A percentile compares a stretch with the other conserved stretches of the same genome.
Conservation (phyloP, 2,888 invertebrate species). For the Ormyrus thymus region DNA sequence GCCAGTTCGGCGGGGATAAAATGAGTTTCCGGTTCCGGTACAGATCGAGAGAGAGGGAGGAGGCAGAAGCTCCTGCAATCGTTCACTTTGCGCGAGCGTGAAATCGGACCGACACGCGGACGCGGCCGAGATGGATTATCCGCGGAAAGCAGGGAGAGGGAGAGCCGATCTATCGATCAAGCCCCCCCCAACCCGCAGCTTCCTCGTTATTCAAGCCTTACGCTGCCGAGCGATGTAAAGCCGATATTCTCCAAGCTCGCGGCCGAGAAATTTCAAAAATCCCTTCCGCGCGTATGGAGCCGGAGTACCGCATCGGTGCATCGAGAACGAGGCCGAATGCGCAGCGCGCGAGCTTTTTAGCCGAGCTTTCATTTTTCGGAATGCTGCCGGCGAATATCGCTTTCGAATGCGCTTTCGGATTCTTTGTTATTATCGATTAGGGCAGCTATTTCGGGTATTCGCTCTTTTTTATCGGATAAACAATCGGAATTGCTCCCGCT, state of each 20-base stretch:
- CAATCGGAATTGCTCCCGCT: no score
- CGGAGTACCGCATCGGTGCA: not conserved
- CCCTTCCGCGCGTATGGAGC: no score
- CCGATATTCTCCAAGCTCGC: conserved; percentile 11
- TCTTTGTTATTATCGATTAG: no score
- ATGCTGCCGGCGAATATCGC: no score
- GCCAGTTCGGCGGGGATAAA: conserved; percentile 58
- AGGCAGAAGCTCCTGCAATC: not conserved
- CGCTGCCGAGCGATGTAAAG: not conserved
- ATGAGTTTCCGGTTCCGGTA: conserved; percentile 59
- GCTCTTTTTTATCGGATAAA: no score
- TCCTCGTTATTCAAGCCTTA: conserved; percentile 28
- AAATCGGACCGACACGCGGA: conserved; percentile 56
- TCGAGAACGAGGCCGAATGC: not conserved
- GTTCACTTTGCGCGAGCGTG: conserved; percentile 54
- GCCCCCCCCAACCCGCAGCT: not conserved
- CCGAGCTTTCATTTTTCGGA: no score
- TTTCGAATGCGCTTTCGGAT: no score
- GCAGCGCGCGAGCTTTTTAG: not conserved
- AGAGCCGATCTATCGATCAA: conserved; percentile 58
- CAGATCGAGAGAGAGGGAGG: conserved; percentile 33
- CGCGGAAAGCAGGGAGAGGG: conserved; percentile 16
- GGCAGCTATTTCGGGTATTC: no score
- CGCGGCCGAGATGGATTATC: conserved; percentile 57
- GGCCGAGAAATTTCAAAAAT: conserved; percentile 26